Evolutionary conservation across 2,797 vertebrate genomes (phyloP).

Genomic region (Strix occidentalis): DNA sequence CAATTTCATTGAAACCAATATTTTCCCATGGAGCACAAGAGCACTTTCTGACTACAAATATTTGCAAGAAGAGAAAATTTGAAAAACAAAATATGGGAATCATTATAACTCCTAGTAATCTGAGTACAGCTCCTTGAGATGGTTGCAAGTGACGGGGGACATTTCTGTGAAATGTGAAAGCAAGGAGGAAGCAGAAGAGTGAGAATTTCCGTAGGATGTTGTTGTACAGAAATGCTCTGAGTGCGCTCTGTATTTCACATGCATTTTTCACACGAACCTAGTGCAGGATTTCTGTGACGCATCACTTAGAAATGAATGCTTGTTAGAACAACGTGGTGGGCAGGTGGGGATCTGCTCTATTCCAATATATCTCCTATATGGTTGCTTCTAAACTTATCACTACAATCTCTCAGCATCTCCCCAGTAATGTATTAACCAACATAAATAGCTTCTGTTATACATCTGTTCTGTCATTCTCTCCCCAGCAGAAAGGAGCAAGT

Average conservation of each 20-base stretch:
- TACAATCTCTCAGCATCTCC: slow-evolving; percentile 16
- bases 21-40: neutral
- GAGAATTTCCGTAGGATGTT: slow-evolving; percentile 47
- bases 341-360: slow-evolving; percentile 54
- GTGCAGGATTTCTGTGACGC: slow-evolving; percentile 34
- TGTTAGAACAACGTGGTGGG: slow-evolving; percentile 24
- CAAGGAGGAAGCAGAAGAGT: slow-evolving; percentile 31
- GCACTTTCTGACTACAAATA: neutral
- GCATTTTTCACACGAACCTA: slow-evolving; percentile 11
- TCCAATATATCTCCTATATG: slow-evolving; percentile 27
- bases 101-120: neutral
- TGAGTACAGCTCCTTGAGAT: neutral
- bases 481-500: slow-evolving; percentile 49
- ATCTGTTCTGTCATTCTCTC: slow-evolving; percentile 51
- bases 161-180: neutral
- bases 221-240: slow-evolving; percentile 32
- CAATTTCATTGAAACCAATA: neutral
- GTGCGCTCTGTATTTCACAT: neutral
- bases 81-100: neutral
- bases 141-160: neutral
- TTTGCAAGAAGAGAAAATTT: neutral
- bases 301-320: neutral
- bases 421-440: slow-evolving; percentile 30
- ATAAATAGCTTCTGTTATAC: slow-evolving; percentile 58
- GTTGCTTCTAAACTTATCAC: slow-evolving; percentile 56